Evolutionary conservation across 1,140 invertebrate species (phyloP), one percentile per base, ranked within the genome.

Genomic region (Drosophila pandora): DNA sequence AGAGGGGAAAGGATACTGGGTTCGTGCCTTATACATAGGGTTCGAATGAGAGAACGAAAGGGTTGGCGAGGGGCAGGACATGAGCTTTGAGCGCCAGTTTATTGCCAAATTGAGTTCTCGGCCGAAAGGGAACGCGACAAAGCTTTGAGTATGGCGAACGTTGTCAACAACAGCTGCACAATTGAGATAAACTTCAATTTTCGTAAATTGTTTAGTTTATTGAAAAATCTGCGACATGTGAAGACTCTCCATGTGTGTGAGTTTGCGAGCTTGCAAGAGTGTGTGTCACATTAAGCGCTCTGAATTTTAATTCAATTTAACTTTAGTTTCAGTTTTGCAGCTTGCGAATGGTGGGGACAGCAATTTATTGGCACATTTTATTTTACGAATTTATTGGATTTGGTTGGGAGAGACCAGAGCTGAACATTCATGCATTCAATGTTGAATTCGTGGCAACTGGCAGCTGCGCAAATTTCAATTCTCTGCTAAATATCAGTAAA

Each of bases 131-230:
- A 34, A 34, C 32, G 45, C 55, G 49, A 71, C 75, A 80, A 80
- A 79, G 76, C 72, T 64, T 88, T 78, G 78, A 87, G 79, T 83
- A 76, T 69, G 65, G 60, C 61, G 73, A 79, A 69, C 78, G 80
- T 84, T 88, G 83, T 88, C 83, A 88, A 88, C 83, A 88, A 83
- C 83, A 88, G 83, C 83, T 88, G 83, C 83, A 88, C 83, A 88
- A 88, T 88, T 88, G 83, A 88, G 83, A 88, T 88, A 88, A 88
- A 88, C 83, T 88, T 89, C 83, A 88, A 88, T 88, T 88, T 88
- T 88, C 83, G 83, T 88, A 88, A 88, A 88, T 88, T 88, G 83
- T 88, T 88, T 88, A 88, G 83, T 88, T 88, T 88, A 88, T 88
- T 88, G 83, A 88, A 88, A 88, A 88, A 88, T 74, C 70, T 88